Conservation (phyloP, 1,140 invertebrate genomes). For the Diorhabda elongata region DNA sequence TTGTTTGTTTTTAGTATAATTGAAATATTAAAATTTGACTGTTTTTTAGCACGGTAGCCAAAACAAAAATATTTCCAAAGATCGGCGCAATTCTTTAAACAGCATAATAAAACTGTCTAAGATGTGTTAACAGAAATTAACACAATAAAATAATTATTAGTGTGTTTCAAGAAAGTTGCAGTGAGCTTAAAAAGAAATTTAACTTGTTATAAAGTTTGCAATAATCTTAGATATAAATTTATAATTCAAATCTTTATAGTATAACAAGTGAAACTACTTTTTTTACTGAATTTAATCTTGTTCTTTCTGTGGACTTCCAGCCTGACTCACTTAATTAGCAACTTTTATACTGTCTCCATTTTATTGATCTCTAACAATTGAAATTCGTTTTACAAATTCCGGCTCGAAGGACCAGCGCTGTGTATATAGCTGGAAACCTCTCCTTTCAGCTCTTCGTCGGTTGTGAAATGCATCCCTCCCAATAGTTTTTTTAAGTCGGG, state of each 20-base stretch:
- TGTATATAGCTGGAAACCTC: not conserved
- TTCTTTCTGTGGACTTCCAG: too few relatives aligned
- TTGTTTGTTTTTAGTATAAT: conserved; percentile 9
- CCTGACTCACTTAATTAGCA: too few relatives aligned
- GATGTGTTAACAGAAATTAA: not conserved
- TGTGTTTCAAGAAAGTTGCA: not conserved
- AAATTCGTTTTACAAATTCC: too few relatives aligned
- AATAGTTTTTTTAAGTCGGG: not conserved
- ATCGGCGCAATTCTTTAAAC: conserved; percentile 15
- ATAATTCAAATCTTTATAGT: not conserved
- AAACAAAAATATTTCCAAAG: conserved; percentile 9
- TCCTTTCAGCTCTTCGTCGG: not conserved
- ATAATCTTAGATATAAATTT: not conserved
- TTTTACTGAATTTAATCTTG: not conserved
- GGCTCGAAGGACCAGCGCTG: not conserved
- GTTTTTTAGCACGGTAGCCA: conserved; percentile 13
- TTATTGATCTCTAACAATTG: too few relatives aligned
- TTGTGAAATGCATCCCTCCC: not conserved
- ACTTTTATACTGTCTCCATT: too few relatives aligned
- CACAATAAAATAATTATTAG: not conserved
- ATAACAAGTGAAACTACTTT: not conserved
- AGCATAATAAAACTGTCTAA: not conserved
- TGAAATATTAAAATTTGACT: conserved; percentile 15
- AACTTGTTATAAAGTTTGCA: not conserved
- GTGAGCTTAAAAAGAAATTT: not conserved